Evolutionary conservation across 2,888 invertebrate species (phyloP).

Genomic region (Callimorpha dominula): DNA sequence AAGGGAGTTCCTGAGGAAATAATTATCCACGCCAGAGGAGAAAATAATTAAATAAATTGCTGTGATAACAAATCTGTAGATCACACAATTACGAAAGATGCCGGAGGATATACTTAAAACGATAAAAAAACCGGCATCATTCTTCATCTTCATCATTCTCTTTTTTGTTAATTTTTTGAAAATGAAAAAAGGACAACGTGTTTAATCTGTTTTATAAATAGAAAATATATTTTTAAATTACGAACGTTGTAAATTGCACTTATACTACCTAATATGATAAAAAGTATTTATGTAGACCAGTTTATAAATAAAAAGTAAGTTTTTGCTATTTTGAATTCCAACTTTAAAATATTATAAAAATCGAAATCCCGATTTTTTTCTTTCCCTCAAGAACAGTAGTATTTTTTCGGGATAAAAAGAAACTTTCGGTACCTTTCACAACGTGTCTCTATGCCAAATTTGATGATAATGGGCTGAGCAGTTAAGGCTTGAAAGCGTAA

Average conservation of each 20-base stretch:
- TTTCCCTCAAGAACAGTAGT: no score
- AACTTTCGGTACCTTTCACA: no score
- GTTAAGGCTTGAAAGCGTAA: no score
- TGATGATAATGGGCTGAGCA: no score
- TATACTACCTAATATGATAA: neutral
- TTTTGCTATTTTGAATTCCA: neutral
- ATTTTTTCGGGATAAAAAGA: no score
- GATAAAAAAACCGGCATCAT: slow-evolving; percentile 9
- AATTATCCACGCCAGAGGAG: slow-evolving; percentile 1
- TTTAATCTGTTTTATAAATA: neutral
- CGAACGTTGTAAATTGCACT: no score
- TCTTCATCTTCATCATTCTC: no score
- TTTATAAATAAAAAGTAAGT: neutral
- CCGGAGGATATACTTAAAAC: slow-evolving; percentile 16
- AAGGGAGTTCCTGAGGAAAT: neutral
- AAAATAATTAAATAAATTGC: slow-evolving; percentile 10
- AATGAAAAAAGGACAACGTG: neutral
- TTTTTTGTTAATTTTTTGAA: neutral
- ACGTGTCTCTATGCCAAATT: no score
- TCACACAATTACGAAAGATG: slow-evolving; percentile 1
- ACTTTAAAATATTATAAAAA: neutral
- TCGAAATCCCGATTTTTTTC: no score
- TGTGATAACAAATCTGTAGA: slow-evolving; percentile 9
- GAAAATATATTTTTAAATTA: neutral
- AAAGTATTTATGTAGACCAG: neutral